phyloP scores from a whole-genome alignment of 2,888 invertebrate species.

The Acleris holmiana region DNA sequence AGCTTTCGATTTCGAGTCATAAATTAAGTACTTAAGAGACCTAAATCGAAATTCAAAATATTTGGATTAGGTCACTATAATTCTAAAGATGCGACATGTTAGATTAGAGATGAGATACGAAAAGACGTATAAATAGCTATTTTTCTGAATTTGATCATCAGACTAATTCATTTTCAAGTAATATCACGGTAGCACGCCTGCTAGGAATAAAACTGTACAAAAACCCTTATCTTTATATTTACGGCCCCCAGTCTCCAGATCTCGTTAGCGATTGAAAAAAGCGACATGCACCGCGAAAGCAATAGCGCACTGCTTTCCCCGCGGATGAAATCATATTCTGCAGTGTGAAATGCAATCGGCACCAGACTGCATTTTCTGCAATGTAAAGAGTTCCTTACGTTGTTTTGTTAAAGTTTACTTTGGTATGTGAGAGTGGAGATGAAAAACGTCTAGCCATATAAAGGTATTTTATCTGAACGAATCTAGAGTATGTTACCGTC shows the following conservation, averaged over 20 bases:
- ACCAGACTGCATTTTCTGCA: constrained; percentile 41
- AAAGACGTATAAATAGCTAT: too few relatives aligned
- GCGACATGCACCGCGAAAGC: constrained; percentile 48
- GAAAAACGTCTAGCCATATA: constrained; percentile 57
- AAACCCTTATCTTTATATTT: not conserved
- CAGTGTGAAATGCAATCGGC: constrained; percentile 64
- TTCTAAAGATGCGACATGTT: too few relatives aligned
- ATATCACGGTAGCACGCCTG: too few relatives aligned
- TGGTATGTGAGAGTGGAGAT: constrained; percentile 46
- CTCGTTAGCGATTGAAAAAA: constrained; percentile 36
- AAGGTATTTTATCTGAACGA: constrained; percentile 49
- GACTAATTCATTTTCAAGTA: too few relatives aligned
- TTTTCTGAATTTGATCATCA: too few relatives aligned
- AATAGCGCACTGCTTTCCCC: constrained; percentile 64
- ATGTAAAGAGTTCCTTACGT: constrained; percentile 41
- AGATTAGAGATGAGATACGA: too few relatives aligned
- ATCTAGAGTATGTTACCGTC: constrained; percentile 41
- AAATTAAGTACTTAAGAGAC: too few relatives aligned
- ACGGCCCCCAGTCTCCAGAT: constrained; percentile 19
- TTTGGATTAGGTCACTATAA: too few relatives aligned
- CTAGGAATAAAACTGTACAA: constrained; percentile 1
- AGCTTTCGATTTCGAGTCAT: too few relatives aligned
- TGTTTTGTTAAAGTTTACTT: constrained; percentile 46
- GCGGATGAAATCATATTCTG: constrained; percentile 67
- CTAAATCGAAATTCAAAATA: too few relatives aligned